phyloP scores from a whole-genome alignment of 2,888 invertebrate genomes.

The Netelia fuscicornis region DNA sequence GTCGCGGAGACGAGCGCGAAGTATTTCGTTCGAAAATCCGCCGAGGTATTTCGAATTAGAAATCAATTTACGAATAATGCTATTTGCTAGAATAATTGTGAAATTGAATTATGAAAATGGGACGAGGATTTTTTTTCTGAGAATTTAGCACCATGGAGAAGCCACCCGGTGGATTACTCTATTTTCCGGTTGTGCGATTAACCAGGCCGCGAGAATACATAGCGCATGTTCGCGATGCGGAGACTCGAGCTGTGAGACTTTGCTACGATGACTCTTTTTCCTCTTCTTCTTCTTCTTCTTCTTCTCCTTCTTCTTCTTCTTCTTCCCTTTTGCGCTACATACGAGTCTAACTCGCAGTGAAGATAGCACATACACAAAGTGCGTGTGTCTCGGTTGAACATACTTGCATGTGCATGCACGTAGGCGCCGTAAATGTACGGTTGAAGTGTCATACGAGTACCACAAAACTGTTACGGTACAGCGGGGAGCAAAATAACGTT shows the following conservation, averaged over 20 bases:
- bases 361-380: slow-evolving; percentile 28
- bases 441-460: slow-evolving; percentile 71
- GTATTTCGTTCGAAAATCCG: background rate
- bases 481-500: slow-evolving; percentile 69
- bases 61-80: no score
- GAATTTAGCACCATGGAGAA: slow-evolving; percentile 3
- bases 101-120: background rate
- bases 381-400: slow-evolving; percentile 5
- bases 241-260: slow-evolving; percentile 16
- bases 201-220: slow-evolving; percentile 43
- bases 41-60: no score
- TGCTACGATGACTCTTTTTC: slow-evolving; percentile 30
- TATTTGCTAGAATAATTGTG: no score
- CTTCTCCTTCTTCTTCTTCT: background rate
- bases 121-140: slow-evolving; percentile 22
- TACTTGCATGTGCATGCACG: slow-evolving; percentile 21
- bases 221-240: background rate
- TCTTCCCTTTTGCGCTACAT: slow-evolving; percentile 38
- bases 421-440: slow-evolving; percentile 62
- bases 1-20: background rate
- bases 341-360: slow-evolving; percentile 32
- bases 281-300: slow-evolving; percentile 1
- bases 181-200: slow-evolving; percentile 51
- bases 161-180: slow-evolving; percentile 45
- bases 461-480: slow-evolving; percentile 36